Conservation (phyloP, 37 sponge, comb jelly and placozoan species). For the Theonella swinhoei region DNA sequence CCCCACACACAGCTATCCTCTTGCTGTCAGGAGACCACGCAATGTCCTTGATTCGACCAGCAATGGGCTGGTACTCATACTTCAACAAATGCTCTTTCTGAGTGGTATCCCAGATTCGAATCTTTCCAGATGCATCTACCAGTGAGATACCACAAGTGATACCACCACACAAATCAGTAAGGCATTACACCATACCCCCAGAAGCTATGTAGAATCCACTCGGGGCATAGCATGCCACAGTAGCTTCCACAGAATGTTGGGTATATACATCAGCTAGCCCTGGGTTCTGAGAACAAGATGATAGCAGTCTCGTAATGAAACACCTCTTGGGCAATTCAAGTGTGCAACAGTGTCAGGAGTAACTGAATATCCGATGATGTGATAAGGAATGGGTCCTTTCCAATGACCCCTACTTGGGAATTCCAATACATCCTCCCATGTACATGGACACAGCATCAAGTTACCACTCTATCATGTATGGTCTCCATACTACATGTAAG, state of each 20-base stretch:
- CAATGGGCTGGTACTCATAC: slow-evolving; percentile 84
- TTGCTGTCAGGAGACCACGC: slow-evolving; percentile 96
- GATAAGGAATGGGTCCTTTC: neutral
- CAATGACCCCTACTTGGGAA: too few relatives aligned
- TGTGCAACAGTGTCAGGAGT: too few relatives aligned
- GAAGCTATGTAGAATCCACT: slow-evolving; percentile 97
- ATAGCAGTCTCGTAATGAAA: neutral
- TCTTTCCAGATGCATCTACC: slow-evolving; percentile 85
- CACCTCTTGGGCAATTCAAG: neutral
- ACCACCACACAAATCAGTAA: neutral
- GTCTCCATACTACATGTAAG: too few relatives aligned
- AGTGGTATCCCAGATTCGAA: slow-evolving; percentile 99
- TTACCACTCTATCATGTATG: too few relatives aligned
- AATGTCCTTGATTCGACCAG: slow-evolving; percentile 94
- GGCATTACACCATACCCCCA: slow-evolving; percentile 64
- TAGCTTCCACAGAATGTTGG: slow-evolving; percentile 84
- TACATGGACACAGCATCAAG: too few relatives aligned
- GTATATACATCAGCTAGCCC: slow-evolving; percentile 84
- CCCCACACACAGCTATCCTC: slow-evolving; percentile 92
- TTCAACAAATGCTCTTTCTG: slow-evolving; percentile 94
- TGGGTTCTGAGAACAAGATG: slow-evolving; percentile 63
- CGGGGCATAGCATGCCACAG: slow-evolving; percentile 95
- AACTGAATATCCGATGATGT: neutral
- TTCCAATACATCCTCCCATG: too few relatives aligned
- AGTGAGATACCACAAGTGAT: neutral